Evolutionary conservation across 2,888 invertebrate species (phyloP), one percentile per base, ranked within the genome.

Genomic region (Carpatolechia fugitivella): DNA sequence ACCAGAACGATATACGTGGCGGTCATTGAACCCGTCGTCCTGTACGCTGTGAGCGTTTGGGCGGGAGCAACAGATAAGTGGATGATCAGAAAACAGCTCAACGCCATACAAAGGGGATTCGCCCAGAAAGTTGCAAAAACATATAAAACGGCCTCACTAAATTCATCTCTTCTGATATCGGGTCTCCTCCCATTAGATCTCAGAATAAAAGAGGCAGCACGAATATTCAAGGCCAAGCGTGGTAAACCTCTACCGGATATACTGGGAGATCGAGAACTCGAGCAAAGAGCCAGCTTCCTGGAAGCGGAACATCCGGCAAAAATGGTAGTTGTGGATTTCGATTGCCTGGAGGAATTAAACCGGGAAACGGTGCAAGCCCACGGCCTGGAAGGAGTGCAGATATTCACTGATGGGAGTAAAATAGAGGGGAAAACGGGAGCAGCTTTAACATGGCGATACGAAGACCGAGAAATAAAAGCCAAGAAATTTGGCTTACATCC

Each of bases 91-190:
- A 62, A 55, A 5, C 8, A n/a, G 1, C 24, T 46, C 4, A 13
- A 33, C 3, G 1, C 47, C 0, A 24, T 24, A 24, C 24, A 24
- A 24, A 24, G 24, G 24, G 24, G 24, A 4, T 24, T 24, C 24
- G 59, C 56, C 0, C 59, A 58, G 10, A 62, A 59, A 7, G 14
- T 62, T 0, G 50, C 50, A 3, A 41, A 20, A 10, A 48, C 58
- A 0, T 62, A 60, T 24, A 38, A 58, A 0, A 60, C 62, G 1
- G 58, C 56, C n/a, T 60, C 59, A 1, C 40, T 62, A 1, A 53
- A 55, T 40, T 48, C 60, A 1, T 54, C 56, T 1, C 40, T 59
- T 18, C 10, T 51, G 10, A 51, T 60, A 16, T 46, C 57, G 1
- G 56, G 57, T 7, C 11, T 40, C 2, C 40, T 40, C 3, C 40